phyloP scores from a whole-genome alignment of 2,113 vertebrate species.

The Nothoprocta perdicaria region DNA sequence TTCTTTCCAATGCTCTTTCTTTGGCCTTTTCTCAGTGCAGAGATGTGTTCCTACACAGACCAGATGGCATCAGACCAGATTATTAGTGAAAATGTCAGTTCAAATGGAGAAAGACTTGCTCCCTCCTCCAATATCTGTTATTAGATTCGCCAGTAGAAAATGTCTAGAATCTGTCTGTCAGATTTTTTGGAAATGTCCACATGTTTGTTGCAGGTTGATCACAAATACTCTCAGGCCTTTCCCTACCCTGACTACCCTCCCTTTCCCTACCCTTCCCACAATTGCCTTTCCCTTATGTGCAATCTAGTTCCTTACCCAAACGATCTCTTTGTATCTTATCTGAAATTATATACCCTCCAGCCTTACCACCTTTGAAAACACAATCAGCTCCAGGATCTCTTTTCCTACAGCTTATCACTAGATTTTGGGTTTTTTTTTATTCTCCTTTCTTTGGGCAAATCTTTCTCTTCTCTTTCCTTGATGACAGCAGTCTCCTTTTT shows the following conservation, averaged over 20 bases:
- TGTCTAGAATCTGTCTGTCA: neutral
- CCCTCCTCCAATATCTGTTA: neutral
- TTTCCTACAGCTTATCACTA: neutral
- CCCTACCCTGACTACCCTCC: neutral
- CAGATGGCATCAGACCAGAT: neutral
- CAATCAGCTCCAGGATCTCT: neutral
- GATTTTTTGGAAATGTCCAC: neutral
- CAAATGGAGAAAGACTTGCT: neutral
- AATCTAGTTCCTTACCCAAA: neutral
- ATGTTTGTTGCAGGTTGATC: neutral
- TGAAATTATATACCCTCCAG: neutral
- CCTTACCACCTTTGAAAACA: neutral
- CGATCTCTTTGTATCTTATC: neutral
- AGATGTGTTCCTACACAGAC: neutral
- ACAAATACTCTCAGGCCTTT: neutral
- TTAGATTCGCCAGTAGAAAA: neutral
- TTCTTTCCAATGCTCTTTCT: neutral
- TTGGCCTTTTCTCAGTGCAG: neutral
- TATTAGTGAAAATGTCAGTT: neutral
- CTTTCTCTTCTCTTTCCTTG: neutral
- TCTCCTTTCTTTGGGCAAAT: neutral
- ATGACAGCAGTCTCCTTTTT: neutral
- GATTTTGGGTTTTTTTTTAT: neutral
- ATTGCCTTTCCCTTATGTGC: fast-evolving
- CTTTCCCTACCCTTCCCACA: neutral